These are phyloP conservation scores for Fregetta grallaria DNA, from an alignment of 2,113 vertebrate genomes.

Conservation along the genomic window DNA sequence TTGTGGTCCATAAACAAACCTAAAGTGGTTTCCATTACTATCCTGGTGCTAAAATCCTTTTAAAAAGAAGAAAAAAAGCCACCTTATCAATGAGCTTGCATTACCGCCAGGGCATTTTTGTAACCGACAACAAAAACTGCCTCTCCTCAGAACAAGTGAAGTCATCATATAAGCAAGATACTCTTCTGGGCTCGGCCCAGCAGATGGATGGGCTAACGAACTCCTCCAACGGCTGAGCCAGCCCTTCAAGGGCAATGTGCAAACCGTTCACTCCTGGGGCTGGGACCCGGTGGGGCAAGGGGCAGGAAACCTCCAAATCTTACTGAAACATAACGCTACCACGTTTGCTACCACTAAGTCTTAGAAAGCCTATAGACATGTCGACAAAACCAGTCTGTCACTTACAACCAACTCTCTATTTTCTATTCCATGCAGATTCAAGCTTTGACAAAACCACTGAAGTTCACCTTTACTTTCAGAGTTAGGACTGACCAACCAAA, in stretches of 20 bases:
- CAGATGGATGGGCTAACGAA: neutral
- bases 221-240: neutral
- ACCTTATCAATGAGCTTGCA: neutral
- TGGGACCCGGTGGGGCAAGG: neutral
- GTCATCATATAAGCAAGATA: neutral
- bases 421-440: slow-evolving; percentile 67
- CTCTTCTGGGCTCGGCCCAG: neutral
- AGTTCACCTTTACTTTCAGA: slow-evolving; percentile 57
- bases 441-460: slow-evolving; percentile 61
- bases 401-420: slow-evolving; percentile 64
- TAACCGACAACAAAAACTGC: neutral
- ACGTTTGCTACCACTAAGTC: slow-evolving; percentile 57
- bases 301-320: slow-evolving; percentile 29
- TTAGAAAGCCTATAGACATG: slow-evolving; percentile 64
- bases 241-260: neutral
- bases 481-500: slow-evolving; percentile 40
- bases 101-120: neutral
- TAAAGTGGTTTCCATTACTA: slow-evolving; percentile 62
- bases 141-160: neutral
- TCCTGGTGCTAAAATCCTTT: slow-evolving; percentile 55
- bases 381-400: slow-evolving; percentile 65
- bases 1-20: slow-evolving; percentile 68
- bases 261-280: slow-evolving; percentile 5
- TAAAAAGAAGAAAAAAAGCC: slow-evolving; percentile 31
- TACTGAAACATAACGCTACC: slow-evolving; percentile 34